Evolutionary conservation across 2,888 invertebrate genomes (phyloP), one percentile per base, ranked within the genome.

Genomic region (Strigamia transsilvanica): DNA sequence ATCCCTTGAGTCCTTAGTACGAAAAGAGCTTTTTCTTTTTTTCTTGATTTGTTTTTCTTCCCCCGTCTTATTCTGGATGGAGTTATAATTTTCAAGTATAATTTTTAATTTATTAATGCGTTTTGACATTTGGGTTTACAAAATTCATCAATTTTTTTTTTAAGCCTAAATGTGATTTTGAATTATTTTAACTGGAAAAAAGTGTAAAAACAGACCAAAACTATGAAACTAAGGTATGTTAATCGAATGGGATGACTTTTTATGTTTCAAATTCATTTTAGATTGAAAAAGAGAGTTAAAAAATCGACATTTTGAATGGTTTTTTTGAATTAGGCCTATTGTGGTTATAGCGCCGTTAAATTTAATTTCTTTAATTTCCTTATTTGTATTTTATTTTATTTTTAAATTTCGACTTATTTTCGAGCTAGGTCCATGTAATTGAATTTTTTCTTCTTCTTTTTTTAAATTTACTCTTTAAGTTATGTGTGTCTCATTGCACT

Each of bases 401-500:
- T 38, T 38, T 15, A 46, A 46, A 46, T 46, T 46, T 46, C 9
- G 12, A n/a, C 5, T 5, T 4, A 46, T 13, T 46, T 46, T 13
- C 15, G 15, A 13, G 46, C 4, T 46, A 46, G 46, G 46, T n/a
- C 15, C n/a, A 46, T 46, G 46, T 46, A 46, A 46, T 46, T 46
- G 46, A 46, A 46, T 46, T 10, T 46, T 10, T 46, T 46, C 15
- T 38, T 38, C 6, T 38, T 38, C 6, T 38, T 38, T 38, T 38
- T 38, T 38, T n/a, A 61, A 61, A 61, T 23, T 61, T 61, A 61
- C 61, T 61, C 61, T 61, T 61, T 61, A 61, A 61, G 61, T 61
- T 61, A 61, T 61, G 61, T 61, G 21, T 61, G 21, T 61, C 61
- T 61, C 61, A 61, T 61, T 61, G 61, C 61, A 61, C 61, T 61